These are phyloP conservation scores for Itoplectis maculator DNA, from an alignment of 2,888 invertebrate genomes.

Conservation along the genomic window DNA sequence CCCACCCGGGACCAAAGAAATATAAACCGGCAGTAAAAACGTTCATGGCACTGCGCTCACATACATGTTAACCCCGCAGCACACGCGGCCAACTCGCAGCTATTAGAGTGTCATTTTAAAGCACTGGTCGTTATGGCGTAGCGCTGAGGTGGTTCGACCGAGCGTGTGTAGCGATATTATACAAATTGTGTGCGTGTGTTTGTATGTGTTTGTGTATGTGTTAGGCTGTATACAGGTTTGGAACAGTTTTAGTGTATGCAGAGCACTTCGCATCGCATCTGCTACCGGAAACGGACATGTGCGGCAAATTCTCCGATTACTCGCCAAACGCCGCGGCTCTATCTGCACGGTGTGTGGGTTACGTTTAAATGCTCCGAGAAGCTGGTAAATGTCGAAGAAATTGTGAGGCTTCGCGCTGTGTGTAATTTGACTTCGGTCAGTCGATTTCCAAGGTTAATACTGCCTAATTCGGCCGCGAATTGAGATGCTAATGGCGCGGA, in stretches of 20 bases:
- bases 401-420: slow-evolving; percentile 4
- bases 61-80: slow-evolving; percentile 9
- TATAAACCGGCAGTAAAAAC: slow-evolving; percentile 23
- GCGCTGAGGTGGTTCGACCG: slow-evolving; percentile 24
- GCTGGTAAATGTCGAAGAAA: slow-evolving; percentile 33
- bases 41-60: slow-evolving; percentile 14
- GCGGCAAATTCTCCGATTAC: slow-evolving; percentile 41
- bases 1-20: slow-evolving; percentile 23
- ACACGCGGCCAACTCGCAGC: slow-evolving; percentile 15
- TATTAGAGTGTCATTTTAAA: slow-evolving; percentile 57
- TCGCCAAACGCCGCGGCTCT: slow-evolving; percentile 36
- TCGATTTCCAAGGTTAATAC: slow-evolving; percentile 53
- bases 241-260: background rate
- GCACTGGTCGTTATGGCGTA: slow-evolving; percentile 38
- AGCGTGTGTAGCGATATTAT: slow-evolving; percentile 33
- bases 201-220: background rate
- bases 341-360: slow-evolving; percentile 1
- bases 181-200: slow-evolving; percentile 16
- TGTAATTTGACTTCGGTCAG: slow-evolving; percentile 36
- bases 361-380: slow-evolving; percentile 10
- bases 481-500: slow-evolving; percentile 23
- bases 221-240: background rate
- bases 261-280: slow-evolving; percentile 55
- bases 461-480: slow-evolving; percentile 45
- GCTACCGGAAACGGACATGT: slow-evolving; percentile 55